phyloP scores from a whole-genome alignment of 2,113 vertebrate genomes.

The Carassius gibelio region DNA sequence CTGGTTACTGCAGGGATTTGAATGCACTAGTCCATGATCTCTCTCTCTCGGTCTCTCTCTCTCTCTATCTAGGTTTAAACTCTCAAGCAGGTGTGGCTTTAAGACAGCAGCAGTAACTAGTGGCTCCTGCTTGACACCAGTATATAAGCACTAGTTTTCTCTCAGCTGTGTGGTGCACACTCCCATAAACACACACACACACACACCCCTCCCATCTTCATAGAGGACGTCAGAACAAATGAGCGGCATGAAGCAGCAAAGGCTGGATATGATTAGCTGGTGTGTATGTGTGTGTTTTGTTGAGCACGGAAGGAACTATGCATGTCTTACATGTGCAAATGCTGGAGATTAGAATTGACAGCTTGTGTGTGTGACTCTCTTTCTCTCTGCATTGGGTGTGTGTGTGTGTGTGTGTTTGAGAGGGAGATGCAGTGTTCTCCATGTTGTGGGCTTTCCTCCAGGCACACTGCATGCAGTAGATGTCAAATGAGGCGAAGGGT shows the following conservation, averaged over 20 bases:
- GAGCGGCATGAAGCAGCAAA: conserved; percentile 15
- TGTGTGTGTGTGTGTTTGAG: neutral
- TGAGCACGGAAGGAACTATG: conserved; percentile 15
- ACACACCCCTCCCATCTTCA: neutral
- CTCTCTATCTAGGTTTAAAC: conserved; percentile 56
- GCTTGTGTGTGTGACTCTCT: neutral
- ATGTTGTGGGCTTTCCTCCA: conserved; percentile 33
- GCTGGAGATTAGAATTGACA: conserved; percentile 19
- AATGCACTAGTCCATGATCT: conserved; percentile 58
- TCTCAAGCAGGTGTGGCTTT: conserved; percentile 80
- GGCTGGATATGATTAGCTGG: conserved; percentile 49
- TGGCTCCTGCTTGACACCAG: conserved; percentile 77
- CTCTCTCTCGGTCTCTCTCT: conserved; percentile 23
- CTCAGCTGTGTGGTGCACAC: conserved; percentile 26
- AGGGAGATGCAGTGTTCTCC: conserved; percentile 28
- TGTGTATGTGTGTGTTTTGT: neutral
- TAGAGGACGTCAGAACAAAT: conserved; percentile 26
- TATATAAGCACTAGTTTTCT: conserved; percentile 64
- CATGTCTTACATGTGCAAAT: neutral
- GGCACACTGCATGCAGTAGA: conserved; percentile 3
- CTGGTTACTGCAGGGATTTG: conserved; percentile 70
- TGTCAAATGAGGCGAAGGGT: conserved; percentile 33
- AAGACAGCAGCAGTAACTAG: conserved; percentile 62
- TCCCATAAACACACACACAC: conserved; percentile 44
- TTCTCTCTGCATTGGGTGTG: neutral